phyloP scores from a whole-genome alignment of 37 sponge, comb jelly and placozoan genomes.

The Amphimedon queenslandica region DNA sequence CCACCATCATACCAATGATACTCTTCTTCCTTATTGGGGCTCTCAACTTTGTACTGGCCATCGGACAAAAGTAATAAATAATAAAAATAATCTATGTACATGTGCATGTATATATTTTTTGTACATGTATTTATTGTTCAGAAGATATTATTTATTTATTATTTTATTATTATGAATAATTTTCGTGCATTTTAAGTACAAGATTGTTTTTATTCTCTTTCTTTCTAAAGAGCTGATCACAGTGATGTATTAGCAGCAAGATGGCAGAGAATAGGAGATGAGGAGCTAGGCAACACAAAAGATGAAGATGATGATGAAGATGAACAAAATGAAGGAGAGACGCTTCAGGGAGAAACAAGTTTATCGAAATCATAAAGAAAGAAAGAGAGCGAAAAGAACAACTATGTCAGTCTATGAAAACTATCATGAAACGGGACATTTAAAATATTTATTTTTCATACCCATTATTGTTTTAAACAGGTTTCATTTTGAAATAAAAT shows the following conservation, averaged over 20 bases:
- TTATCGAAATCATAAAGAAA: too few relatives aligned
- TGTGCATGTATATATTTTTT: background rate
- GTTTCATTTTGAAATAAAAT: background rate
- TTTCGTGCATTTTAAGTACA: background rate
- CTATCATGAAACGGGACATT: background rate
- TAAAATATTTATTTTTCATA: background rate
- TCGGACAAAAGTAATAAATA: conserved; percentile 64
- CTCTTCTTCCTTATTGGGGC: conserved; percentile 42
- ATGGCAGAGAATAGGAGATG: conserved; percentile 16
- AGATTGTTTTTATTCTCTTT: background rate
- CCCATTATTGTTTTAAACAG: background rate
- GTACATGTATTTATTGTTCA: background rate
- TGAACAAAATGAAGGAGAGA: background rate
- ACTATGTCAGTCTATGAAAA: too few relatives aligned
- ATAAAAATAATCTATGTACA: background rate
- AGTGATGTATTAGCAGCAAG: conserved; percentile 2
- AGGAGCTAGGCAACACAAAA: background rate
- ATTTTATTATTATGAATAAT: background rate
- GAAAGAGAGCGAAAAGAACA: too few relatives aligned
- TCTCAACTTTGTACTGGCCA: conserved; percentile 65
- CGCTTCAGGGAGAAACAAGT: too few relatives aligned
- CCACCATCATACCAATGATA: conserved; percentile 48
- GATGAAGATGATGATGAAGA: conserved; percentile 3
- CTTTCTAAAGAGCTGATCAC: conserved; percentile 8
- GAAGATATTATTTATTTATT: too few relatives aligned